phyloP scores from a whole-genome alignment of 2,113 vertebrate species.

The Muntiacus muntjak region DNA sequence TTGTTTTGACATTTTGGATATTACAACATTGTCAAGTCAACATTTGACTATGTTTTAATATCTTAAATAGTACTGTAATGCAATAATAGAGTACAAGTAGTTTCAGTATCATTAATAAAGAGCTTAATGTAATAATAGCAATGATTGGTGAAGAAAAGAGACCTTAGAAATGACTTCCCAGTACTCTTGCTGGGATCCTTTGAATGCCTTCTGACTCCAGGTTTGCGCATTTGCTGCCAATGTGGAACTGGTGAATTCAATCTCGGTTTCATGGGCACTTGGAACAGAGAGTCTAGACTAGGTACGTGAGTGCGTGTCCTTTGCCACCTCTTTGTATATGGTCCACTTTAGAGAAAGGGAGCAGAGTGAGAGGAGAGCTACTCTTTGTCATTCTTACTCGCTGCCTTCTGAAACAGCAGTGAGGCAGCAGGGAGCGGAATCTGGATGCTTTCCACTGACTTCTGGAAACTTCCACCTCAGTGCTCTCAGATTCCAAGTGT shows the following conservation, averaged over 20 bases:
- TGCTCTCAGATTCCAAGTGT: not conserved
- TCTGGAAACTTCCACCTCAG: not conserved
- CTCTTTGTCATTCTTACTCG: not conserved
- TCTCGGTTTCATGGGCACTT: not conserved
- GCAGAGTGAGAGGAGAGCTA: not conserved
- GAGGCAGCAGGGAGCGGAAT: not conserved
- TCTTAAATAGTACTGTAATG: not conserved
- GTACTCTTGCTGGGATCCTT: not conserved
- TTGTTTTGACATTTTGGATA: not conserved
- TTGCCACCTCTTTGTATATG: not conserved
- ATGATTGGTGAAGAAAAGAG: not conserved
- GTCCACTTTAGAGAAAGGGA: not conserved
- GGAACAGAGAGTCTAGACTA: not conserved
- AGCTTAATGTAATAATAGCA: not conserved
- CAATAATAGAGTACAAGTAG: not conserved
- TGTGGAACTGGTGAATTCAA: not conserved
- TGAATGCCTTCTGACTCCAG: not conserved
- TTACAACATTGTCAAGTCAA: not conserved
- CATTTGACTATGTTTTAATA: not conserved
- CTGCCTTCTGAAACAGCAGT: not conserved
- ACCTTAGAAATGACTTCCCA: not conserved
- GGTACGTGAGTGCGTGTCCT: not conserved
- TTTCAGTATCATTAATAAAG: not conserved
- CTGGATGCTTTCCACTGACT: not conserved
- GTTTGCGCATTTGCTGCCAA: not conserved